Percentiles rank a stretch among this genome's conserved stretches.
Evolutionary conservation across 2,113 vertebrate species (phyloP).

Genomic region (Rhizomys pruinosus): DNA sequence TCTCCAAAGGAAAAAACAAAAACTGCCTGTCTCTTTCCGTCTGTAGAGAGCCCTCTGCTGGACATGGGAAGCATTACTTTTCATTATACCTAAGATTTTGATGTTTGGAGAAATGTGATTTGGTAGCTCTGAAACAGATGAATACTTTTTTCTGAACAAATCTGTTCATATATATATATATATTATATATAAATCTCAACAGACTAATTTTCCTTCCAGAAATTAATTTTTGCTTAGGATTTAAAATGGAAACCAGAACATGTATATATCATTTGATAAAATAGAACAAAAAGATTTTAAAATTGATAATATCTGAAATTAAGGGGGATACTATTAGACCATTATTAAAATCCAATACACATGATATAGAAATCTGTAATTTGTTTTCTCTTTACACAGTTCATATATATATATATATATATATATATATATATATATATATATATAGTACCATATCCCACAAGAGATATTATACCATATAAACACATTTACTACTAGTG

Average conservation of each 20-base stretch:
- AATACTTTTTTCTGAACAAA: constrained; percentile 19
- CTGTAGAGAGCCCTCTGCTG: constrained; percentile 69
- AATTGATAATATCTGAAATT: background rate
- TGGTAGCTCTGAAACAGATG: background rate
- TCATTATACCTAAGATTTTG: background rate
- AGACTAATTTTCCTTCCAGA: background rate
- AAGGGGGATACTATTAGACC: no score
- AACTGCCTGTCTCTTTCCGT: no score
- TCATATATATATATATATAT: constrained; percentile 39
- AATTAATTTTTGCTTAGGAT: constrained; percentile 27
- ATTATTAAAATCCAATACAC: background rate
- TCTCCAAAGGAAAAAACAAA: no score
- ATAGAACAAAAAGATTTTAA: background rate
- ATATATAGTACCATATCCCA: background rate
- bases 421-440: constrained; percentile 40
- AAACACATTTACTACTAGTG: constrained; percentile 16
- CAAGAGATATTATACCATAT: background rate
- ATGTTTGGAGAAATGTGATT: background rate
- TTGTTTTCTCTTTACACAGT: background rate
- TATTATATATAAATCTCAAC: background rate
- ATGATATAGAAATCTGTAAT: background rate
- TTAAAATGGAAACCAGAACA: background rate
- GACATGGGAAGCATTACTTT: background rate
- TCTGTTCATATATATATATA: background rate
- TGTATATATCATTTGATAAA: background rate